Evolutionary conservation across 2,113 vertebrate species (phyloP).

Genomic region (Agelaius tricolor): DNA sequence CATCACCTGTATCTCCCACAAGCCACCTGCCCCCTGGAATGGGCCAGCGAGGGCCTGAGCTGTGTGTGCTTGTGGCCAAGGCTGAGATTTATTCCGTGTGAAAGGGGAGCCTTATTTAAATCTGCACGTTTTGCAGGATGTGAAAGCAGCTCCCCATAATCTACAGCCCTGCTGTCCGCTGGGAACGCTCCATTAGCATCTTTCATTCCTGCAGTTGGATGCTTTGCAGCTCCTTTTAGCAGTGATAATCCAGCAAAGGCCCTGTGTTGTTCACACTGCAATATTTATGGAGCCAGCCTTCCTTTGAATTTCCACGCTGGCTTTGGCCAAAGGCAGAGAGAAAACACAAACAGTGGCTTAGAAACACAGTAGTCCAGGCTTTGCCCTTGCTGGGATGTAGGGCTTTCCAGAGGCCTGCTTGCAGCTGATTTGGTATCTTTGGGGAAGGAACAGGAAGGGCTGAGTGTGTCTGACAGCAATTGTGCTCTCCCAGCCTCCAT

Average conservation of each 20-base stretch:
- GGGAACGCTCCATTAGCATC: slow-evolving; percentile 51
- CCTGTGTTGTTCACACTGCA: slow-evolving; percentile 33
- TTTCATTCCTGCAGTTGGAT: slow-evolving; percentile 48
- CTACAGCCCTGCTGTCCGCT: slow-evolving; percentile 1
- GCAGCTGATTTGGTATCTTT: background rate
- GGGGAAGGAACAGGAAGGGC: background rate
- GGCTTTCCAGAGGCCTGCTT: background rate
- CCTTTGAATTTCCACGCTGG: slow-evolving; percentile 10
- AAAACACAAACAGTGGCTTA: background rate
- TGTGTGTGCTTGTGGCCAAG: rapidly evolving
- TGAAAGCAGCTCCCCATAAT: background rate
- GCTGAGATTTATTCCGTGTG: background rate
- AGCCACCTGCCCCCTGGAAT: background rate
- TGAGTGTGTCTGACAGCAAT: background rate
- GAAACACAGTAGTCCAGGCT: background rate
- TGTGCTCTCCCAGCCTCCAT: background rate
- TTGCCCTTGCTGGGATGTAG: background rate
- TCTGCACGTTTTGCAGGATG: slow-evolving; percentile 1
- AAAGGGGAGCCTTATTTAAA: slow-evolving; percentile 19
- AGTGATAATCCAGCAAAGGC: slow-evolving; percentile 56
- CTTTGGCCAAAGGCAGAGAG: slow-evolving; percentile 9
- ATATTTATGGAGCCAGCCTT: slow-evolving; percentile 53
- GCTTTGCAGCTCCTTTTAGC: slow-evolving; percentile 50
- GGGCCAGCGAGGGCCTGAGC: background rate
- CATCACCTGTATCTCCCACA: background rate